Evolutionary conservation across 2,888 invertebrate species (phyloP), one percentile per base, ranked within the genome.

Genomic region (Galerucella pusilla): DNA sequence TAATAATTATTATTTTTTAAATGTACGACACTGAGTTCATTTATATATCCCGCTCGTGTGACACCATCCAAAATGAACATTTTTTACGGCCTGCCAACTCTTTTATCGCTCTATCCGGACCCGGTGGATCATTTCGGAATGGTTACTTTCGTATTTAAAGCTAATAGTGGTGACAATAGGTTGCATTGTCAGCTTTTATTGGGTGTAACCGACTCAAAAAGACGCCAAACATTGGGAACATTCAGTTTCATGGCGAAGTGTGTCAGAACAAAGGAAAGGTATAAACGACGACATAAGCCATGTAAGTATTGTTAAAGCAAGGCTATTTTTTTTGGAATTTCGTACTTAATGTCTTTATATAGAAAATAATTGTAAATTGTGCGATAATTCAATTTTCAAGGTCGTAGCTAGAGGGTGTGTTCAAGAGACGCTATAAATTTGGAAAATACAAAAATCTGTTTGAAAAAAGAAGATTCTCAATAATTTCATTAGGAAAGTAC

Each of bases 61-160:
- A 73, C 75, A 70, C 59, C 67, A 73, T 68, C 76, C 75, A 65
- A 76, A 78, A 78, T 71, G 78, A 75, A 78, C 73, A 78, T 74
- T 78, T 78, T 77, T 78, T 76, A 76, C 72, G 65, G 70, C 68
- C 78, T 71, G 75, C 67, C 73, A 72, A 74, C 72, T 71, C 75
- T 75, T 78, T 76, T 74, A 73, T 71, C 69, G 73, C 59, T 74
- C 64, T 65, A 69, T 77, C 68, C 71, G 68, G 71, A 70, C 60
- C 28, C 60, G 52, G 61, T 60, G 14, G 72, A 75, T 75, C 73
- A 73, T 71, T 73, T 73, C 52, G 78, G 68, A 72, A 75, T 74
- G 75, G 76, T 78, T 76, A 76, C 78, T 78, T 77, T 77, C 75
- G 75, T 71, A 78, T 78, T 77, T 68, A 72, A 70, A 68, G 76